A percentile compares a stretch with the other conserved stretches of the same genome.
Evolutionary conservation across 2,797 vertebrate species (phyloP).

Genomic region (Tapirus indicus): DNA sequence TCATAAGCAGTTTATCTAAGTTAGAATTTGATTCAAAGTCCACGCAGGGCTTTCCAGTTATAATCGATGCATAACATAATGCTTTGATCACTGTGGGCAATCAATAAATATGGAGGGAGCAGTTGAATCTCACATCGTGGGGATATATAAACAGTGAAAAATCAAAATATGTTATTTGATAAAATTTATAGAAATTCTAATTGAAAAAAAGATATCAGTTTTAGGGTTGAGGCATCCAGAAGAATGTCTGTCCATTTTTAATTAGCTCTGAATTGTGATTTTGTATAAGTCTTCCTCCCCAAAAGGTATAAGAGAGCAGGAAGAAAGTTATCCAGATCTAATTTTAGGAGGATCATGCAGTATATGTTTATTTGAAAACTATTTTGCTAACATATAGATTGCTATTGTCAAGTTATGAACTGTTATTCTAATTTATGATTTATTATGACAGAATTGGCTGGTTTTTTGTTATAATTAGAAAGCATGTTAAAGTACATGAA

Average conservation of each 20-base stretch:
- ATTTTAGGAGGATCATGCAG: neutral
- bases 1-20: neutral
- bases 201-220: neutral
- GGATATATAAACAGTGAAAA: neutral
- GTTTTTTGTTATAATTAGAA: neutral
- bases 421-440: neutral
- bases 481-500: neutral
- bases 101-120: neutral
- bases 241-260: neutral
- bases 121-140: neutral
- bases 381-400: neutral
- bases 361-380: neutral
- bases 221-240: neutral
- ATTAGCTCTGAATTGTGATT: neutral
- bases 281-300: neutral
- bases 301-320: neutral
- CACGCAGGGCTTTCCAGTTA: neutral
- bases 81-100: neutral
- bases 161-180: neutral
- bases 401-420: neutral
- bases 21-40: neutral
- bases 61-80: accelerated
- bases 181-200: neutral
- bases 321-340: neutral
- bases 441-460: neutral